Percentiles rank a stretch among this genome's conserved stretches.
Evolutionary conservation across 2,797 vertebrate genomes (phyloP).

Genomic region (Catharus ustulatus): DNA sequence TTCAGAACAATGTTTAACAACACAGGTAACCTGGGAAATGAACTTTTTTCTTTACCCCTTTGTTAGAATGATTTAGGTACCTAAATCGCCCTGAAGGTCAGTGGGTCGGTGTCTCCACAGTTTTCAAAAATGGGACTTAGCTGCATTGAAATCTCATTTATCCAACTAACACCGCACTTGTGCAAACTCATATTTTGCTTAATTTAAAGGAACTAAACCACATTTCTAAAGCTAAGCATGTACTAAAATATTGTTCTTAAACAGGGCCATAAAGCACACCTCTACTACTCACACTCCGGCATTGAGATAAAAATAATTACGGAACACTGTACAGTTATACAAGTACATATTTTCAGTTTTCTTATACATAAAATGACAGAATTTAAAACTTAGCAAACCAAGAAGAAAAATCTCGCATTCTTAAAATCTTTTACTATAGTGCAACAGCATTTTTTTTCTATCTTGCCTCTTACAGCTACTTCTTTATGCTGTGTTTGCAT

Average conservation of each 20-base stretch:
- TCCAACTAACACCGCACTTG: neutral
- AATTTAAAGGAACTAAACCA: neutral
- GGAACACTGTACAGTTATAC: neutral
- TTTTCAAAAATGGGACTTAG: neutral
- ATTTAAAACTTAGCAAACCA: conserved; percentile 67
- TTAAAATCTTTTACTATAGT: conserved; percentile 18
- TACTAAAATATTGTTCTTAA: neutral
- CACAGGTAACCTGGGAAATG: neutral
- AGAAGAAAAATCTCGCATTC: conserved; percentile 42
- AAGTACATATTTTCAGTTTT: conserved; percentile 34
- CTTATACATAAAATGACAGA: conserved; percentile 43
- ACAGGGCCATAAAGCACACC: neutral
- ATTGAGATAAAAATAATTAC: neutral
- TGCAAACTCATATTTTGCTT: neutral
- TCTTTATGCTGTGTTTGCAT: conserved; percentile 38
- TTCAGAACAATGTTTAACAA: neutral
- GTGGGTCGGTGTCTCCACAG: too few relatives aligned
- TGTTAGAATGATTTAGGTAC: neutral
- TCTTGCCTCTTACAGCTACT: conserved; percentile 51
- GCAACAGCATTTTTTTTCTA: conserved; percentile 49
- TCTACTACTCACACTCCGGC: neutral
- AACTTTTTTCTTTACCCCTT: neutral
- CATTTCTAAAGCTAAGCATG: neutral
- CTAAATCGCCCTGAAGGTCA: neutral
- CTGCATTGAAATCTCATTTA: neutral